A percentile compares a stretch with the other conserved stretches of the same genome.
These are phyloP conservation scores for Seira ritae DNA, from an alignment of 2,888 invertebrate genomes.

Conservation along the genomic window DNA sequence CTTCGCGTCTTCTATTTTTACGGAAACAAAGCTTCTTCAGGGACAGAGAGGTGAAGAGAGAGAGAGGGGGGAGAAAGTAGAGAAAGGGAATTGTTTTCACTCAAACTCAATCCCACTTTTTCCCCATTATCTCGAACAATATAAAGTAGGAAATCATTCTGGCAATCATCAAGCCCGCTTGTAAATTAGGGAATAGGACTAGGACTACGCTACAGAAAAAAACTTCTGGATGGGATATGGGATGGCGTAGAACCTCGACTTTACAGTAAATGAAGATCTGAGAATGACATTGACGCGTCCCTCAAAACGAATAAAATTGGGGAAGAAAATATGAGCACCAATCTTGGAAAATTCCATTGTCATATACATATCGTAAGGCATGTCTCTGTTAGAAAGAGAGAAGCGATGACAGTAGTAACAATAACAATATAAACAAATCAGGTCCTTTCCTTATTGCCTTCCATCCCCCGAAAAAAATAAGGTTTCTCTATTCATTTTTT, in stretches of 20 bases:
- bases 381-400: no score
- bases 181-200: not conserved
- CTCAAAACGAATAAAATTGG: no score
- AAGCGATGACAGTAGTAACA: not conserved
- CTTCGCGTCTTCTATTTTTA: not conserved
- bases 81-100: slow-evolving; percentile 8
- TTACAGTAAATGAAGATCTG: not conserved
- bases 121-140: not conserved
- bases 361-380: no score
- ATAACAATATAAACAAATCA: slow-evolving; percentile 38
- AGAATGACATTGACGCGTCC: not conserved
- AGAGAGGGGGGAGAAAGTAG: not conserved
- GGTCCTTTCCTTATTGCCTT: not conserved
- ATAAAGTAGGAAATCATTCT: not conserved
- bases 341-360: not conserved
- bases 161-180: not conserved
- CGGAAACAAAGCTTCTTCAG: not conserved
- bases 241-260: no score
- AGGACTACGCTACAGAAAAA: not conserved
- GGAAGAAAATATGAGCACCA: not conserved
- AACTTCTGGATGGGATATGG: no score
- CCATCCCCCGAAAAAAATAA: slow-evolving; percentile 1
- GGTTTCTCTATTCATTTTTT: not conserved
- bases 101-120: not conserved
- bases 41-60: not conserved